These are phyloP conservation scores for Crossaster papposus DNA, from an alignment of 53 echinoderm and acorn worm genomes.

Conservation along the genomic window DNA sequence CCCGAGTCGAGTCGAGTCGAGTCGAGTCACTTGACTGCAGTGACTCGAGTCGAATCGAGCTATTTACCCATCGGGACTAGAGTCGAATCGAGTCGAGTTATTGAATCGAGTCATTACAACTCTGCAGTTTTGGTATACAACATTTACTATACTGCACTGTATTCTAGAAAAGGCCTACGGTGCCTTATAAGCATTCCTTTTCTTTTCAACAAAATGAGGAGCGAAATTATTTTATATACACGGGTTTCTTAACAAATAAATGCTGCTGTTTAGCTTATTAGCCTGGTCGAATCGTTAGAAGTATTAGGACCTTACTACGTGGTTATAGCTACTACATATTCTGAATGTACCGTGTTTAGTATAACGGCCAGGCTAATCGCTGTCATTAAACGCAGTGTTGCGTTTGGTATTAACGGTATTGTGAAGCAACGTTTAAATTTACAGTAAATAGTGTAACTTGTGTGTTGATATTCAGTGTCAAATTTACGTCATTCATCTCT, in stretches of 20 bases:
- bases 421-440: constrained; percentile 11
- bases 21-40: too few relatives aligned
- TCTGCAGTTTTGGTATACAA: too few relatives aligned
- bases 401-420: constrained; percentile 2
- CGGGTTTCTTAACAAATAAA: constrained; percentile 34
- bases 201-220: constrained; percentile 1
- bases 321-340: neutral
- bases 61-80: too few relatives aligned
- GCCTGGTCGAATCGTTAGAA: constrained; percentile 17
- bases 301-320: neutral
- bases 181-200: constrained; percentile 55
- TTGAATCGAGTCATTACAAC: too few relatives aligned
- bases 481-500: constrained; percentile 16
- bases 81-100: too few relatives aligned
- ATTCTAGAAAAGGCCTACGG: constrained; percentile 40
- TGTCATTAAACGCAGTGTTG: constrained; percentile 13
- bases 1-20: too few relatives aligned
- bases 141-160: constrained; percentile 4
- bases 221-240: constrained; percentile 7
- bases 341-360: neutral
- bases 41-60: too few relatives aligned
- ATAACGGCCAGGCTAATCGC: constrained; percentile 11
- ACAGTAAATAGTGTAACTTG: neutral
- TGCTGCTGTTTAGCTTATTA: constrained; percentile 22
- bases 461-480: constrained; percentile 11